Conservation (phyloP, 2,888 invertebrate species). For the Volucella zonaria region DNA sequence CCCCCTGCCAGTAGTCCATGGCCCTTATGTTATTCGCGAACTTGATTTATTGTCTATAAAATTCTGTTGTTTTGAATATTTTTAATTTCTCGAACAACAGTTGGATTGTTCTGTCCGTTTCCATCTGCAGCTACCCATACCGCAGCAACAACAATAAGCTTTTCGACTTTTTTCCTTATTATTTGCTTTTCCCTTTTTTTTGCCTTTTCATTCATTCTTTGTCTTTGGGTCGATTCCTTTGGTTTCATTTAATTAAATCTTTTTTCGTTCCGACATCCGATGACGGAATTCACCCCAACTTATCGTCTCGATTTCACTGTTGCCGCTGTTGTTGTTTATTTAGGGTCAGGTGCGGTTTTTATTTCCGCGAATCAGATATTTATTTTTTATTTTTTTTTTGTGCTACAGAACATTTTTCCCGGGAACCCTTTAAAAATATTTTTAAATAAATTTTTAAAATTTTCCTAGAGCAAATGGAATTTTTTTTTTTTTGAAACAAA, state of each 20-base stretch:
- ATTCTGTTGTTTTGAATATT: conserved; percentile 66
- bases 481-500: conserved; percentile 17
- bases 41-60: conserved; percentile 70
- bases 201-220: conserved; percentile 53
- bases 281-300: conserved; percentile 41
- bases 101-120: conserved; percentile 3
- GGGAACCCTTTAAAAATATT: conserved; percentile 41
- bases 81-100: conserved; percentile 56
- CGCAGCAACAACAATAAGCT: conserved; percentile 51
- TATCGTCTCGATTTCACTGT: conserved; percentile 50
- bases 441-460: neutral
- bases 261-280: conserved; percentile 51
- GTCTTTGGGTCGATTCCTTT: conserved; percentile 71
- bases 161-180: conserved; percentile 28
- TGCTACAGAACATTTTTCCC: conserved; percentile 21
- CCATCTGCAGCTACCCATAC: conserved; percentile 20
- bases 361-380: conserved; percentile 58
- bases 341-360: conserved; percentile 68
- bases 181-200: conserved; percentile 13
- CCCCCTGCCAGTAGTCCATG: conserved; percentile 28
- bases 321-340: conserved; percentile 62
- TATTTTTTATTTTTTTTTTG: conserved; percentile 31
- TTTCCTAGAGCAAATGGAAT: no score
- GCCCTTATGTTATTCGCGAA: conserved; percentile 25
- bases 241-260: conserved; percentile 73